Conservation (phyloP, 2,113 vertebrate genomes). For the Ptychochromis oligacanthus region DNA sequence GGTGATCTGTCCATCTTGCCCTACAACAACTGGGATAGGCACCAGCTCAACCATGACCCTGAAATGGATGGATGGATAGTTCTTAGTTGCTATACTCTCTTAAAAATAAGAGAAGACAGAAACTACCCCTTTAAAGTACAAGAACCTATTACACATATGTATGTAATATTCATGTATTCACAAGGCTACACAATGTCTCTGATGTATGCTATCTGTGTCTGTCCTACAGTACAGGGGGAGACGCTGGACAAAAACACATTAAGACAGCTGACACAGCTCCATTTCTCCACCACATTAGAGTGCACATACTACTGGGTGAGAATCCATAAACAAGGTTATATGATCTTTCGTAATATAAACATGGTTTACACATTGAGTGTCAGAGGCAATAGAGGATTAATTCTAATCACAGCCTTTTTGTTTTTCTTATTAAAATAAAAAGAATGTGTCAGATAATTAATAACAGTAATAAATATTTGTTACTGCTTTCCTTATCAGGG, state of each 20-base stretch:
- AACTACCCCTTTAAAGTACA: neutral
- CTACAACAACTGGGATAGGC: no score
- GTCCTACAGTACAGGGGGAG: constrained; percentile 26
- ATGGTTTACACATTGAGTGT: neutral
- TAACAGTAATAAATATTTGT: neutral
- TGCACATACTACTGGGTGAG: constrained; percentile 40
- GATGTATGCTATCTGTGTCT: neutral
- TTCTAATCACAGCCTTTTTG: neutral
- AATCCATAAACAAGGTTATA: neutral
- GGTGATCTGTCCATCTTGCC: no score
- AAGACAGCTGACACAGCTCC: constrained; percentile 46
- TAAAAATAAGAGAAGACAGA: neutral
- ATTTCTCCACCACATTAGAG: constrained; percentile 39
- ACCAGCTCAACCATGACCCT: neutral
- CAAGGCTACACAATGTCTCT: neutral
- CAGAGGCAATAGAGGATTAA: neutral
- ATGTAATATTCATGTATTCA: neutral
- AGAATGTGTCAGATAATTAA: neutral
- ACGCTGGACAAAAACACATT: constrained; percentile 18
- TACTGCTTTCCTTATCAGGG: constrained; percentile 12
- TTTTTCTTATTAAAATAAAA: neutral
- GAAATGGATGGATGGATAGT: neutral
- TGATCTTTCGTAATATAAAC: neutral
- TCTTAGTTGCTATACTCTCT: neutral
- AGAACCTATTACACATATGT: neutral